phyloP scores from a whole-genome alignment of 2,888 invertebrate genomes.

The Thumatha senex region DNA sequence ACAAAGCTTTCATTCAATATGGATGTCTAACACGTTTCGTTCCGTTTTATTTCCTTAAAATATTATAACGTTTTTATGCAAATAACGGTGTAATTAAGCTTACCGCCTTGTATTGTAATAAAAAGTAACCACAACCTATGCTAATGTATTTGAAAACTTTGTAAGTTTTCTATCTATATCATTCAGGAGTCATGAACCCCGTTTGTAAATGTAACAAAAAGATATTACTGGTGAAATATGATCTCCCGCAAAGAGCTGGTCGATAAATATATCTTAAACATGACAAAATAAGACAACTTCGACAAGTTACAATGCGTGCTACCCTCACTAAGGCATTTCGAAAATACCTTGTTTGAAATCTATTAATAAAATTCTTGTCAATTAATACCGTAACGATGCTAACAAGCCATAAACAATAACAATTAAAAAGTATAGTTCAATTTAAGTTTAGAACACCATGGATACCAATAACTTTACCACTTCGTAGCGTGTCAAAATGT shows the following conservation, averaged over 20 bases:
- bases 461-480: slow-evolving; percentile 31
- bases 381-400: slow-evolving; percentile 4
- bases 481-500: slow-evolving; percentile 30
- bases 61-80: too few species aligned
- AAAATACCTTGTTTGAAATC: slow-evolving; percentile 4
- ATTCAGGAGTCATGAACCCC: too few species aligned
- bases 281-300: not conserved
- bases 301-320: not conserved
- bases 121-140: too few species aligned
- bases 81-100: too few species aligned
- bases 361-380: too few species aligned
- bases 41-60: too few species aligned
- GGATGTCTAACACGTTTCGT: not conserved
- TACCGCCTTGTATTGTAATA: too few species aligned
- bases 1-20: not conserved
- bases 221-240: not conserved
- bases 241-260: not conserved
- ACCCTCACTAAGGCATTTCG: not conserved
- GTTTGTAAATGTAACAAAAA: too few species aligned
- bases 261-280: not conserved
- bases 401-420: slow-evolving; percentile 5
- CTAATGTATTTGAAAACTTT: too few species aligned
- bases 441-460: slow-evolving; percentile 10
- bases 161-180: too few species aligned
- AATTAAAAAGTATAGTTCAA: slow-evolving; percentile 10